Evolutionary conservation across 2,113 vertebrate species (phyloP).

Genomic region (Triplophysa rosa): DNA sequence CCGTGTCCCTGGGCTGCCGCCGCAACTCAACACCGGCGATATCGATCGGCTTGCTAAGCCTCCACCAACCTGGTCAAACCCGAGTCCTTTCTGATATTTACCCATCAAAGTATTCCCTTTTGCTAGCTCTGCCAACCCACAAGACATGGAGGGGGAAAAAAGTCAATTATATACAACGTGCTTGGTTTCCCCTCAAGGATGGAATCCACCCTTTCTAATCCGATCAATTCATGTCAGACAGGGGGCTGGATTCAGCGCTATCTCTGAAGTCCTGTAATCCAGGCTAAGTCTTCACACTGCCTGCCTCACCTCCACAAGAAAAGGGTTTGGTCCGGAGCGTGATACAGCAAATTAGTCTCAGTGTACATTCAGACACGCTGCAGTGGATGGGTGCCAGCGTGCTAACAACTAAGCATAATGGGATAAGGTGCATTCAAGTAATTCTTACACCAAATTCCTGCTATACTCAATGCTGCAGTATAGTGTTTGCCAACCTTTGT

Average conservation of each 20-base stretch:
- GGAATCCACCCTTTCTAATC: conserved; percentile 74
- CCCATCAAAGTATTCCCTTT: conserved; percentile 68
- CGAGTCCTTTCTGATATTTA: conserved; percentile 66
- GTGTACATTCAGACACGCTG: conserved; percentile 51
- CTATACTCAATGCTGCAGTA: conserved; percentile 2
- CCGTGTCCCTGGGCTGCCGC: conserved; percentile 60
- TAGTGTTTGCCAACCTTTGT: too few relatives aligned
- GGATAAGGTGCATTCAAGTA: conserved; percentile 42
- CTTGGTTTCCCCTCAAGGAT: conserved; percentile 71
- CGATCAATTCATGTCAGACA: conserved; percentile 77
- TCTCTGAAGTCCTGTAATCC: conserved; percentile 77
- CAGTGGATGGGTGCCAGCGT: conserved; percentile 38
- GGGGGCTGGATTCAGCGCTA: conserved; percentile 70
- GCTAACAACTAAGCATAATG: conserved; percentile 41
- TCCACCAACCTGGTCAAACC: conserved; percentile 67
- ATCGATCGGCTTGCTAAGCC: conserved; percentile 73
- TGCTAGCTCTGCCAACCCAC: conserved; percentile 67
- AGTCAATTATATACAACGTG: conserved; percentile 72
- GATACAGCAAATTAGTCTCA: conserved; percentile 57
- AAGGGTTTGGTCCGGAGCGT: conserved; percentile 49
- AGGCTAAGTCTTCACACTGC: conserved; percentile 73
- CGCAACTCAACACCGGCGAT: conserved; percentile 66
- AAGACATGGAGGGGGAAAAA: conserved; percentile 69
- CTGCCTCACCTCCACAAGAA: conserved; percentile 59
- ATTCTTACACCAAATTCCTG: conserved; percentile 13